A percentile compares a stretch with the other conserved stretches of the same genome.
Evolutionary conservation across 1,140 invertebrate genomes (phyloP).

Genomic region (Euborellia annulipes): DNA sequence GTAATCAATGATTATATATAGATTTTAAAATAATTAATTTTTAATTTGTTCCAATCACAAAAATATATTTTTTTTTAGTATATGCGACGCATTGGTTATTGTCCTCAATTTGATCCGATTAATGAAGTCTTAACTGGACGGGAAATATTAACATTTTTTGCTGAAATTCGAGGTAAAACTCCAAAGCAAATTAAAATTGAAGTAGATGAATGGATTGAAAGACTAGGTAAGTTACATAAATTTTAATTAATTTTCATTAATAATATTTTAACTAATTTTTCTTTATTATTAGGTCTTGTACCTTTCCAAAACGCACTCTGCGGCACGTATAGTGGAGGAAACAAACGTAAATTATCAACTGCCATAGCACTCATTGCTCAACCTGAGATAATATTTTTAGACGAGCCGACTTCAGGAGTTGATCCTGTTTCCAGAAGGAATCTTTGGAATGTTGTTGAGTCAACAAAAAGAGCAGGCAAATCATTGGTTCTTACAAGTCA

Average conservation of each 20-base stretch:
- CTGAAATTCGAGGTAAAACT: constrained; percentile 52
- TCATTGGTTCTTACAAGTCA: constrained; percentile 64
- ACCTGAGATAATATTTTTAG: constrained; percentile 73
- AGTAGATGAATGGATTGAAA: constrained; percentile 33
- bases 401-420: constrained; percentile 69
- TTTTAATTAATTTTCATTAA: constrained; percentile 1
- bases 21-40: no score
- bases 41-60: no score
- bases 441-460: constrained; percentile 55
- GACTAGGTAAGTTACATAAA: constrained; percentile 34
- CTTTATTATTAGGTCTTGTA: constrained; percentile 1
- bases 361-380: constrained; percentile 85
- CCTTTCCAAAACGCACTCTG: constrained; percentile 20
- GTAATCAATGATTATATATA: no score
- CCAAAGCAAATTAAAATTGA: constrained; percentile 31
- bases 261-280: neutral
- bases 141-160: constrained; percentile 60
- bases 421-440: constrained; percentile 68
- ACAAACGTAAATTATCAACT: constrained; percentile 87
- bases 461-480: constrained; percentile 42
- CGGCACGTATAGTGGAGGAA: constrained; percentile 68
- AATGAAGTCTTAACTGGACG: constrained; percentile 62
- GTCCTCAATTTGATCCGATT: constrained; percentile 72
- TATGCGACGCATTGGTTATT: constrained; percentile 46
- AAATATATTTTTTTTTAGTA: constrained; percentile 10